These are phyloP conservation scores for Lapara coniferarum DNA, from an alignment of 2,888 invertebrate genomes.

Conservation along the genomic window DNA sequence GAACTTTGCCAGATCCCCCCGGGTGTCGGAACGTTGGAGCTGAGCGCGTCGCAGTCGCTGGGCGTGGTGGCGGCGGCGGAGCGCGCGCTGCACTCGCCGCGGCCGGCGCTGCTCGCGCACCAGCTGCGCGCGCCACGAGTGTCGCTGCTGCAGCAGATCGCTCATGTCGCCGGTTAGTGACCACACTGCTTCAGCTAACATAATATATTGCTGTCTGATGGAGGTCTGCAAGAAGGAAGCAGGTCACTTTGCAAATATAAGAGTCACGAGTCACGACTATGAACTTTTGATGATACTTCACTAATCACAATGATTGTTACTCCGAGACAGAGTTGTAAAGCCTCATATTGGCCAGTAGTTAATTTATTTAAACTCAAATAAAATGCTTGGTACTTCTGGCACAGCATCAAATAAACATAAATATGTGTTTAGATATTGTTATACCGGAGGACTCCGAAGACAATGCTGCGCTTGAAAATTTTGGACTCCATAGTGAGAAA, in stretches of 20 bases:
- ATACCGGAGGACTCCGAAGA: constrained; percentile 20
- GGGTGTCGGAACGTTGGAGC: too few species aligned
- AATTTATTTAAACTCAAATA: too few species aligned
- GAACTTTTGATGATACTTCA: too few species aligned
- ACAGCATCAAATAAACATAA: not conserved
- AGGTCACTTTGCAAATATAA: too few species aligned
- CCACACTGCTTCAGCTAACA: not conserved
- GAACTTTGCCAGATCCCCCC: too few species aligned
- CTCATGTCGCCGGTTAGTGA: constrained; percentile 12
- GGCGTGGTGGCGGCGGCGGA: constrained; percentile 34
- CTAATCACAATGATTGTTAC: too few species aligned
- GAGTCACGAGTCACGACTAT: too few species aligned
- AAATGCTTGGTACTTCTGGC: not conserved
- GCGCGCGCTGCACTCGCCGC: constrained; percentile 35
- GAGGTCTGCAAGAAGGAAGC: too few species aligned
- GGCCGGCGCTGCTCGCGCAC: constrained; percentile 32
- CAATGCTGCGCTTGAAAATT: constrained; percentile 1
- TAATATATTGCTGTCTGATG: not conserved
- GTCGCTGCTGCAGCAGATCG: constrained; percentile 4
- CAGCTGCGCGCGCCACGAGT: not conserved
- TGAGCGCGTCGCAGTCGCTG: not conserved
- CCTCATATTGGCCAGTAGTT: too few species aligned
- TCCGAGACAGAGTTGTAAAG: too few species aligned
- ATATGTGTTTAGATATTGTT: constrained; percentile 9
- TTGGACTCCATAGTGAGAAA: constrained; percentile 16